Conservation (phyloP, 2,888 invertebrate genomes). For the Hedychridium roseum region DNA sequence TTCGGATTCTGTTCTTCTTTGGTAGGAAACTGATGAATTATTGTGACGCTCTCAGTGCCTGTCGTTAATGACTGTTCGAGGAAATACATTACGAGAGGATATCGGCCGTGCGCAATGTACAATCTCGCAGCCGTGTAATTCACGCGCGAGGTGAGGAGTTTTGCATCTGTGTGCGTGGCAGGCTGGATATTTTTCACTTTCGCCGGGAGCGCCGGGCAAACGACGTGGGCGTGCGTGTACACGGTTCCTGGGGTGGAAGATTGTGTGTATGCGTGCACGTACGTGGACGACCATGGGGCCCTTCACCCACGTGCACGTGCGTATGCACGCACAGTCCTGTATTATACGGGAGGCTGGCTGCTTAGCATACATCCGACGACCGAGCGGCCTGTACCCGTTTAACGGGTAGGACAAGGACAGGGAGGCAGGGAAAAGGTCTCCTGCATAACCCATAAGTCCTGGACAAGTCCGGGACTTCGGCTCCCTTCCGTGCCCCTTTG, state of each 20-base stretch:
- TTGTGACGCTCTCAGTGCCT: no score
- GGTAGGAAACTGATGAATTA: no score
- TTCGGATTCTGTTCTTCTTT: no score
- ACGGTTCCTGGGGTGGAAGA: background rate
- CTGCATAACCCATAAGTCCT: slow-evolving; percentile 59
- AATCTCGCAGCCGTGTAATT: slow-evolving; percentile 15
- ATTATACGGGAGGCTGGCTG: slow-evolving; percentile 48
- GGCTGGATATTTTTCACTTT: slow-evolving; percentile 48
- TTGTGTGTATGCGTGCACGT: slow-evolving; percentile 18
- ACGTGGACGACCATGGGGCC: slow-evolving; percentile 10
- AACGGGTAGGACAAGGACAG: no score
- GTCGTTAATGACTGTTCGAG: no score
- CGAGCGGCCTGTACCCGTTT: slow-evolving; percentile 32
- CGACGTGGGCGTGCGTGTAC: slow-evolving; percentile 45
- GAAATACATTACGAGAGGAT: no score
- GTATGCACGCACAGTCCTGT: slow-evolving; percentile 29
- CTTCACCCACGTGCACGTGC: background rate
- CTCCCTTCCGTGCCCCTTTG: slow-evolving; percentile 14
- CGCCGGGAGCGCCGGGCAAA: slow-evolving; percentile 43
- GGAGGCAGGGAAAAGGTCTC: no score
- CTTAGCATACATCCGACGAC: slow-evolving; percentile 55
- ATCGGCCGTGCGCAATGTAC: background rate
- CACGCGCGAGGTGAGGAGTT: slow-evolving; percentile 19
- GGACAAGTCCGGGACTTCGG: slow-evolving; percentile 39
- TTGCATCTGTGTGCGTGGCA: slow-evolving; percentile 17